These are phyloP conservation scores for Morone saxatilis DNA, from an alignment of 2,113 vertebrate genomes.

Conservation along the genomic window DNA sequence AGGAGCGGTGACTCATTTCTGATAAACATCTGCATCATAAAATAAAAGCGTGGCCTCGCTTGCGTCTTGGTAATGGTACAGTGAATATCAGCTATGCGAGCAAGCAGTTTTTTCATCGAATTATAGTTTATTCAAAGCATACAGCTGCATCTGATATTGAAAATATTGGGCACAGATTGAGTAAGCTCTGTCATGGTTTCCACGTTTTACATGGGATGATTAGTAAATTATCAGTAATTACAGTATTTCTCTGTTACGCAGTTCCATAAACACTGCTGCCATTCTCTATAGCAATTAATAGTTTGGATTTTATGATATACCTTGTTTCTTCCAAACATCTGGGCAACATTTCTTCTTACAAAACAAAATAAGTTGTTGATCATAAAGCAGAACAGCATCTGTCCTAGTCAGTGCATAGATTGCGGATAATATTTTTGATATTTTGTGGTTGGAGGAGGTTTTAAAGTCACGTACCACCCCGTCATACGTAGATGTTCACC, in stretches of 20 bases:
- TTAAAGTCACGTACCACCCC: neutral
- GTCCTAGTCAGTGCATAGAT: constrained; percentile 2
- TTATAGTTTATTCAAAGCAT: constrained; percentile 61
- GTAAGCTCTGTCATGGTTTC: constrained; percentile 59
- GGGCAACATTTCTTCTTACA: neutral
- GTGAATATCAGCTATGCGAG: constrained; percentile 79
- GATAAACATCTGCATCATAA: constrained; percentile 86
- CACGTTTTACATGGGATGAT: constrained; percentile 56
- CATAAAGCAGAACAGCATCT: constrained; percentile 3
- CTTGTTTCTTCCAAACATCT: constrained; percentile 42
- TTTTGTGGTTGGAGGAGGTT: neutral
- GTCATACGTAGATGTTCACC: neutral
- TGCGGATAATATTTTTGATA: neutral
- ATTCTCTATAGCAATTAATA: constrained; percentile 29
- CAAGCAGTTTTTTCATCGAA: constrained; percentile 45
- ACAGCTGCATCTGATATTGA: constrained; percentile 63
- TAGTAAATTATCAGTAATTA: constrained; percentile 59
- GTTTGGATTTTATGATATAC: constrained; percentile 39
- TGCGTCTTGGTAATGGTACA: constrained; percentile 71
- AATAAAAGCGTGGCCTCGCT: constrained; percentile 78
- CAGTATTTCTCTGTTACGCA: constrained; percentile 45
- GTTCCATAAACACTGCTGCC: constrained; percentile 41
- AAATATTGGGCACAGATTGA: constrained; percentile 59
- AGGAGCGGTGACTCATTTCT: constrained; percentile 78
- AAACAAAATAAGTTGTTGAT: constrained; percentile 23